Evolutionary conservation across 2,888 invertebrate species (phyloP).

Genomic region (Mantis religiosa): DNA sequence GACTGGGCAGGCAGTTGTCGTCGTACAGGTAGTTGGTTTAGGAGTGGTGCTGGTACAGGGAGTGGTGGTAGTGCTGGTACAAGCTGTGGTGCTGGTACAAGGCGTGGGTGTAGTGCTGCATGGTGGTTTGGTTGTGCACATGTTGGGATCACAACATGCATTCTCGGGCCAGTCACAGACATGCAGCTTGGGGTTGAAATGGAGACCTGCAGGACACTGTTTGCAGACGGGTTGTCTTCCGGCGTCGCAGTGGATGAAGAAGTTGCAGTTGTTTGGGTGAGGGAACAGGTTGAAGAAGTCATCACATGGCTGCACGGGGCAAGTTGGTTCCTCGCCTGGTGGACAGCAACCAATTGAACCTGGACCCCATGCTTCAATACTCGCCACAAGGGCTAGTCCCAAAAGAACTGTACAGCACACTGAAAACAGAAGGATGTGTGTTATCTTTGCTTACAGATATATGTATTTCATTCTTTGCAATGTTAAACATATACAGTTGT

Average conservation of each 20-base stretch:
- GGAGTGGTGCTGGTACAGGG: no score
- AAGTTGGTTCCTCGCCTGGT: background rate
- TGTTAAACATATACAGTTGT: no score
- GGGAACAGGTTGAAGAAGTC: background rate
- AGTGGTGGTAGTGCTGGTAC: background rate
- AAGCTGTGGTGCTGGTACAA: background rate
- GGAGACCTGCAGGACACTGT: background rate
- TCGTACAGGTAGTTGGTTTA: background rate
- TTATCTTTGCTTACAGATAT: no score
- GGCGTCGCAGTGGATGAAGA: background rate
- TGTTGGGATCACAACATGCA: background rate
- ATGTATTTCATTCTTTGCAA: no score
- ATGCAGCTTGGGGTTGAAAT: background rate
- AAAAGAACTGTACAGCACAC: background rate
- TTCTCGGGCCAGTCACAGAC: background rate
- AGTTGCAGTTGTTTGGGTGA: background rate
- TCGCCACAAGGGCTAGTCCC: background rate
- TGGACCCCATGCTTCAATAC: background rate
- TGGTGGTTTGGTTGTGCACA: background rate
- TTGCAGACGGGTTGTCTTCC: background rate
- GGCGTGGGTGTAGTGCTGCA: background rate
- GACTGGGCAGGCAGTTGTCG: no score
- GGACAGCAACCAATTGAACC: background rate
- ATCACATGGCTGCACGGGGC: background rate
- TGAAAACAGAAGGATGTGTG: background rate